Evolutionary conservation across 2,113 vertebrate species (phyloP).

Genomic region (Colaptes auratus): DNA sequence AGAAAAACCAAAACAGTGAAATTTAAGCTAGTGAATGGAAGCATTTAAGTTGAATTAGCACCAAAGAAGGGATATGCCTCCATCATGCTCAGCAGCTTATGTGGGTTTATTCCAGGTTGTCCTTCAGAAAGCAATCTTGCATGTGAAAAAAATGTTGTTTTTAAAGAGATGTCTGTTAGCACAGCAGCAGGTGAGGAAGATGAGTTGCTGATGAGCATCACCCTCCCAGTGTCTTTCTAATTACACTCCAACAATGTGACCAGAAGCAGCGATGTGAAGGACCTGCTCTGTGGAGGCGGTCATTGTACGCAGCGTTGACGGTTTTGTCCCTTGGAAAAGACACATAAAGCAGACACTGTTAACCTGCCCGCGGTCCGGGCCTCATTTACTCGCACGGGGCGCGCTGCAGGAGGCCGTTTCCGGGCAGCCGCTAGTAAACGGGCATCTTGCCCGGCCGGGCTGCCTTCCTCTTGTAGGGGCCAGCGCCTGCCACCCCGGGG

Average conservation of each 20-base stretch:
- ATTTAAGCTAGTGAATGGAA: background rate
- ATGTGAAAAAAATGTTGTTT: background rate
- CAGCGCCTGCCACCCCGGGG: background rate
- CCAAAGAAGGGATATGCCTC: background rate
- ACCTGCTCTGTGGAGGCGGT: background rate
- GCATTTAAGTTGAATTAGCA: background rate
- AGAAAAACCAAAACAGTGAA: background rate
- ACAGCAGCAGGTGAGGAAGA: background rate
- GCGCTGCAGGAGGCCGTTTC: rapidly evolving
- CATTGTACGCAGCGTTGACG: background rate
- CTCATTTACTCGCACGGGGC: background rate
- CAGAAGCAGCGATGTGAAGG: background rate
- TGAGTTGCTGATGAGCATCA: background rate
- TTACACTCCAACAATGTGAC: background rate
- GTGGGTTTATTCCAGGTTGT: background rate
- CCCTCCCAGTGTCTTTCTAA: background rate
- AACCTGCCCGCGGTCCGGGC: background rate
- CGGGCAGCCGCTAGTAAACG: rapidly evolving
- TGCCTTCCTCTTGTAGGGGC: background rate
- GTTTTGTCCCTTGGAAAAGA: background rate
- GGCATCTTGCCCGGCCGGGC: background rate
- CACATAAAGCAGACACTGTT: constrained; percentile 52
- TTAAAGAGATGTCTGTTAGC: background rate
- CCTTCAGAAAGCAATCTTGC: background rate
- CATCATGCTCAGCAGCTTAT: background rate